Base-by-base conservation (phyloP, 2,113 vertebrate species). In the Solea solea region DNA sequence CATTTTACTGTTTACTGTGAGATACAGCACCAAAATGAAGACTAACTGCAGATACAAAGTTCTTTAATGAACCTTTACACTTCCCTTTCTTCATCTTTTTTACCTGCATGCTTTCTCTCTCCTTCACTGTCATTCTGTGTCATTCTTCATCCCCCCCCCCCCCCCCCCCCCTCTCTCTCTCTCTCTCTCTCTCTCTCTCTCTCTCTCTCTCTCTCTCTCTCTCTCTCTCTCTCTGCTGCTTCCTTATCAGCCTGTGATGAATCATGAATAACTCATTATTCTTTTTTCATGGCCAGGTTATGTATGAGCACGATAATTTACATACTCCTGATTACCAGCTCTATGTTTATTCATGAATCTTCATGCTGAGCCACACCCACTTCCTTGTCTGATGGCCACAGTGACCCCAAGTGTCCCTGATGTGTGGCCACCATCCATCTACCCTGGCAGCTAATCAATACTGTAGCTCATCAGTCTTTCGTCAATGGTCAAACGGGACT, bases 401-500 rank as follows among this genome's bases (percentile, higher is more conserved):
- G 89, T 93, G 94, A 97, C 95, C 95, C 95, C 90, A 92, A 93
- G 90, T 94, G 95, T 96, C 95, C 94, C 95, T 96, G 94, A 94
- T 94, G 94, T 95, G 95, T 89, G 94, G 92, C 94, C 92, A 91
- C 95, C 96, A 97, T 98, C 95, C 92, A 94, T 98, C 96, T 97
- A 93, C 80, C 82, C 83, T 89, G 94, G 94, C 94, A 95, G 96
- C 95, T 96, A 97, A 98, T 98, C 96, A 97, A 98, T 97, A 95
- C 92, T 85, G 88, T 87, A 91, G 92, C 90, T 96, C 95, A 97
- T 98, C 96, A 95, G 95, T 97, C 96, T 97, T 86, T 91, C 68
- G 80, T 90, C 84, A 92, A 94, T 85, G 87, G 88, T 86, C 56
- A 85, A 91, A 91, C 85, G 50, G 82, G 74, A 84, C 90, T 67